These are phyloP conservation scores for Lepisosteus oculatus DNA, from an alignment of 2,113 vertebrate genomes.

Conservation along the genomic window DNA sequence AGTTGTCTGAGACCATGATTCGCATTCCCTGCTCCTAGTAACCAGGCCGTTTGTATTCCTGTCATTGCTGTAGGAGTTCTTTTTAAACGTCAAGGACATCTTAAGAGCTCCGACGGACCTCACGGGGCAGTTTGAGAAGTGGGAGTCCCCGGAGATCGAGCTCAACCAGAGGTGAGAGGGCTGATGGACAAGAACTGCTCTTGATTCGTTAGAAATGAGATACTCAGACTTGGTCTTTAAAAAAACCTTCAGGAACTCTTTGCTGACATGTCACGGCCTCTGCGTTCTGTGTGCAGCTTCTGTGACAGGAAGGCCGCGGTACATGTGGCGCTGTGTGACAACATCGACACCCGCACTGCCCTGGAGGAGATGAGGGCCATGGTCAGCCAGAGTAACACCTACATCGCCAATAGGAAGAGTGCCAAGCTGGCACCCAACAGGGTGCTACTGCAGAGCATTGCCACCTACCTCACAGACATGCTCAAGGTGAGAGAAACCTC, in stretches of 20 bases:
- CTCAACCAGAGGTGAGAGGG: conserved; percentile 73
- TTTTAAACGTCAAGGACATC: conserved; percentile 92
- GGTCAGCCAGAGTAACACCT: conserved; percentile 85
- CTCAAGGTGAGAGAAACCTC: conserved; percentile 69
- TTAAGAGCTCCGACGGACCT: conserved; percentile 75
- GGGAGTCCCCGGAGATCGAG: conserved; percentile 77
- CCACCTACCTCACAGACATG: conserved; percentile 82
- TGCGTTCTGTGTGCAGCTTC: conserved; percentile 66
- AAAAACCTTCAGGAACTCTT: no score
- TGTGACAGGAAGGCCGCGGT: conserved; percentile 73
- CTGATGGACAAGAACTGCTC: not conserved
- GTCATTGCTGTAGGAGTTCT: conserved; percentile 79
- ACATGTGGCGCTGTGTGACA: conserved; percentile 88
- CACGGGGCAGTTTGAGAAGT: conserved; percentile 85
- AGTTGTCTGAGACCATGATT: no score
- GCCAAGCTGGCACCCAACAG: conserved; percentile 75
- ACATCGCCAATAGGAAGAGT: conserved; percentile 80
- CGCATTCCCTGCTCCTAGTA: no score
- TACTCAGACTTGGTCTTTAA: not conserved
- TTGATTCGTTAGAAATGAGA: not conserved
- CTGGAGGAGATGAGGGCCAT: conserved; percentile 88
- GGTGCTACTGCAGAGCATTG: conserved; percentile 72
- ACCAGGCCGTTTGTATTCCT: no score
- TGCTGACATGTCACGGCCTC: no score
- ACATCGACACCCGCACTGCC: conserved; percentile 82